Base-by-base conservation (phyloP, 2,113 vertebrate genomes). In the Egretta garzetta region DNA sequence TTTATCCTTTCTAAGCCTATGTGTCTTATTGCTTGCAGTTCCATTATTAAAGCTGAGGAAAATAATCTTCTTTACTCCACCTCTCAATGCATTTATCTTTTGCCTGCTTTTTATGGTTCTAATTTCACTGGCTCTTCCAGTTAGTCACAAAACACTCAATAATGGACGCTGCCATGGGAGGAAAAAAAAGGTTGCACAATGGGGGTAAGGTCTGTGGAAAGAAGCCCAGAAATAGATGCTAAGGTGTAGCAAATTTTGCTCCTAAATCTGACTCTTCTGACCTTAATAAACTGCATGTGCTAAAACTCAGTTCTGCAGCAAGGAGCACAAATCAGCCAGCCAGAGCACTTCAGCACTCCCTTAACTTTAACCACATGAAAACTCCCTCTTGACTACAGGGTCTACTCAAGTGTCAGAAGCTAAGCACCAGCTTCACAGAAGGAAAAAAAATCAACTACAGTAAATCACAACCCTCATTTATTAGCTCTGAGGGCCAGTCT, bases 21-120 rank as follows among this genome's bases (percentile, higher is more conserved):
- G 96, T 95, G 86, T 88, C 89, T 95, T 97, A 82, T 76, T 96
- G 94, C 88, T 96, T 97, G 95, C 21, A 49, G 77, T 85, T 91
- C 92, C 80, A 89, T 96, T 97, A 97, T 79, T 96, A 96, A 92
- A 96, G 53, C 89, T 68, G 71, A 89, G 77, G 66, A 89, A 87
- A 89, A 95, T 96, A 95, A 97, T 95, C 95, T 77, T 92, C 94
- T 96, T 96, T 92, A 75, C 35, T 96, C 56, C 4, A 80, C 68
- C 60, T 75, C 7, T 2, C 60, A 27, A 58, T 58, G 66, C 70
- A 94, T 91, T 87, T 76, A 81, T 81, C 80, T 75, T 91, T 79
- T 91, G 32, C 33, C 24, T 58, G 26, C 53, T 94, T 85, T 97
- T 92, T 82, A 72, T 37, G 77, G 77, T 60, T 94, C 87, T 83